phyloP scores from a whole-genome alignment of 2,113 vertebrate genomes.

The Manacus vitellinus region DNA sequence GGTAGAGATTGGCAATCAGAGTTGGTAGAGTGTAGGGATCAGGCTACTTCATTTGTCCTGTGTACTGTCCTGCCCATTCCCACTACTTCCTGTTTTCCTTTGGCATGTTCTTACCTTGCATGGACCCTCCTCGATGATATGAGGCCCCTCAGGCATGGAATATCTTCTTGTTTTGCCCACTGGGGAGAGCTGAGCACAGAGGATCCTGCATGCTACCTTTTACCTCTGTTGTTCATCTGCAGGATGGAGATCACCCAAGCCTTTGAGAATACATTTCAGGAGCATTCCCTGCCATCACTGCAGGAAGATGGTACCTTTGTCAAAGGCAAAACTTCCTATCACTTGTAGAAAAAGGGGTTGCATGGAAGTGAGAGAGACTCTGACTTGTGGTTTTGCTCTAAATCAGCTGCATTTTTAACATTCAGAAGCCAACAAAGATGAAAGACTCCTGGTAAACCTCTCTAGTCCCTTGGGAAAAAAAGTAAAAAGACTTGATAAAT shows the following conservation, averaged over 20 bases:
- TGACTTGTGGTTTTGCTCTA: constrained; percentile 12
- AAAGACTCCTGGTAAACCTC: constrained; percentile 52
- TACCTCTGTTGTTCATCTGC: neutral
- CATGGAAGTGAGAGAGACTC: neutral
- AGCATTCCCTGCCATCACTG: neutral
- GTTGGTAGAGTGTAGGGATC: neutral
- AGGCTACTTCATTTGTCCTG: neutral
- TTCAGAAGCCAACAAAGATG: constrained; percentile 51
- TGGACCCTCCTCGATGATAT: neutral
- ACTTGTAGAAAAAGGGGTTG: neutral
- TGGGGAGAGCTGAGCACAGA: neutral
- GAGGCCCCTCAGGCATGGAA: neutral
- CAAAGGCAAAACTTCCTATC: neutral
- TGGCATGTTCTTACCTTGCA: neutral
- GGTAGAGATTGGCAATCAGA: neutral
- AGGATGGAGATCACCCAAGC: neutral
- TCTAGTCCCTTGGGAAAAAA: constrained; percentile 20
- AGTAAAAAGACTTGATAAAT: constrained; percentile 69
- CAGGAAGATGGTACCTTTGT: neutral
- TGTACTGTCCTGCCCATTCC: neutral
- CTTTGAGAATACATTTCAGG: neutral
- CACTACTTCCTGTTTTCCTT: neutral
- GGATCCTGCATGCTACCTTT: neutral
- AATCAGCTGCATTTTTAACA: constrained; percentile 32
- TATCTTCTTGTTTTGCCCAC: neutral